Evolutionary conservation across 2,888 invertebrate genomes (phyloP), one percentile per base, ranked within the genome.

Genomic region (Drosophila vallismaia): DNA sequence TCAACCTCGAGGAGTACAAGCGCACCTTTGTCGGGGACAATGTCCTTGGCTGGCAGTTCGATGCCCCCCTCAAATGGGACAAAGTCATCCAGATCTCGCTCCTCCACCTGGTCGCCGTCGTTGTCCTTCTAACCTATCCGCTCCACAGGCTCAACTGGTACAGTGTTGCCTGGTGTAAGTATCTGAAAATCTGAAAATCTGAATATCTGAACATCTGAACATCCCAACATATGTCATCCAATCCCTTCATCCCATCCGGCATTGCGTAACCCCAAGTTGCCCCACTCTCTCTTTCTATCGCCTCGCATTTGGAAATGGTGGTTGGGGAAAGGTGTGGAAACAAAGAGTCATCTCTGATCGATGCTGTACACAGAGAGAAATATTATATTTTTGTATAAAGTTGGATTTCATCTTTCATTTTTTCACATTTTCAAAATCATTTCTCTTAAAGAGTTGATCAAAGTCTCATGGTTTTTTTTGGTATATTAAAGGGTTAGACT

Each of bases 1-100:
- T 36, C 36, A 12, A 36, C 36, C 79, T 91, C 77, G 89, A 90
- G 6, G 77, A 84, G 48, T 91, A 91, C 24, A 86, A 85, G 24
- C 75, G 68, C 50, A 85, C 74, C 12, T 91, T 90, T 48, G 86
- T 89, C 55, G 91, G 90, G 26, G 90, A 90, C 64, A 85, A 77
- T 2, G 64, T 91, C 2, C 63, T 91, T 2, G 91, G 91, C 28
- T 77, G 92, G 64, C 92, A 93, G 3, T 94, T 94, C 64, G 83
- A 93, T 44, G 94, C 94, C 2, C 93, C 94, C 0, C 91, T 95
- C n/a, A 93, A 94, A 77, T 95, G 95, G 95, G 90, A 90, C 48
- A 95, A 94, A 80, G 92, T 94, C 12, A 91, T 94, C 66, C 90
- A 91, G 28, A 93, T 95, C 45, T 88, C 90, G 1, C 7, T 92